A percentile compares a stretch with the other conserved stretches of the same genome.
Evolutionary conservation across 30 jellyfish, hydroid and myxozoan genomes (phyloP).

Genomic region (Aurelia sp.): DNA sequence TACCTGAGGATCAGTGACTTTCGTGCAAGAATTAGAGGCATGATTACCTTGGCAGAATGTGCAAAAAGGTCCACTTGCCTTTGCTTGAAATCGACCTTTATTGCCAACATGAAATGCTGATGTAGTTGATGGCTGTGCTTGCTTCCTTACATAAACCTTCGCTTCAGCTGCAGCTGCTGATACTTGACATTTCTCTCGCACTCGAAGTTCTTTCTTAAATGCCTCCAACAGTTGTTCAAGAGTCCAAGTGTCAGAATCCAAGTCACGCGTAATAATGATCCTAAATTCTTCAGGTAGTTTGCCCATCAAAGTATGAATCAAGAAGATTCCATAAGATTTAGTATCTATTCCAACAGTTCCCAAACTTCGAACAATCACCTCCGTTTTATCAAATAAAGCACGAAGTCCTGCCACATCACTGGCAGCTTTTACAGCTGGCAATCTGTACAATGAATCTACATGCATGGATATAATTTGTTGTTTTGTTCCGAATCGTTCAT

Average conservation of each 20-base stretch:
- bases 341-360: conserved; percentile 22
- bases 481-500: conserved; percentile 14
- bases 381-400: conserved; percentile 27
- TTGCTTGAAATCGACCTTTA: neutral
- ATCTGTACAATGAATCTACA: neutral
- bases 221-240: neutral
- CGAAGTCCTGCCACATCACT: conserved; percentile 25
- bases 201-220: conserved; percentile 6
- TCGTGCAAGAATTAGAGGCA: neutral
- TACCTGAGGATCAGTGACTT: neutral
- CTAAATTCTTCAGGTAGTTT: conserved; percentile 24
- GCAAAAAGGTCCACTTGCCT: conserved; percentile 7
- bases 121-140: neutral
- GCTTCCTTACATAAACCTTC: neutral
- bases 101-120: neutral
- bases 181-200: conserved; percentile 36
- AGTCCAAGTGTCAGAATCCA: conserved; percentile 5
- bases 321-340: conserved; percentile 11
- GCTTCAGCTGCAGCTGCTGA: neutral
- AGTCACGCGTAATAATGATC: neutral
- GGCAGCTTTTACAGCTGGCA: neutral
- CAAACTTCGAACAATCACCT: conserved; percentile 26
- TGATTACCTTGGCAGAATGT: conserved; percentile 6
- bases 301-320: conserved; percentile 15
- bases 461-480: conserved; percentile 19